Evolutionary conservation across 2,797 vertebrate species (phyloP).

Genomic region (Melanotaenia nigrans): DNA sequence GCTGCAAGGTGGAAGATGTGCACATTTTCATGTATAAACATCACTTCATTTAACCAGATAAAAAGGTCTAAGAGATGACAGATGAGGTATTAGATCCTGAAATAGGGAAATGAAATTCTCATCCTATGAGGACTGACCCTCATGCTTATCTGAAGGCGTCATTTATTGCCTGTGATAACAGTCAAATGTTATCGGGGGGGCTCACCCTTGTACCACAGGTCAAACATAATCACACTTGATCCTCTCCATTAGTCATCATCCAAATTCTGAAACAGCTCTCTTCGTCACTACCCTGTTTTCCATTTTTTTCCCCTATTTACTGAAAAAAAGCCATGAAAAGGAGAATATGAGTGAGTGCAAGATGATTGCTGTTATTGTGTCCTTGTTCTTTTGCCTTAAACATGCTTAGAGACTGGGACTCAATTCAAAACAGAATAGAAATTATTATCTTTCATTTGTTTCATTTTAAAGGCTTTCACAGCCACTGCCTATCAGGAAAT

Average conservation of each 20-base stretch:
- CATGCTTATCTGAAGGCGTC: constrained; percentile 83
- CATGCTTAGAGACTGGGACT: constrained; percentile 46
- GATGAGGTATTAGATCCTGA: constrained; percentile 88
- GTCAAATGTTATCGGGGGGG: constrained; percentile 35
- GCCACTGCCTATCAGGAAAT: constrained; percentile 61
- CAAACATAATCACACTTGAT: constrained; percentile 89
- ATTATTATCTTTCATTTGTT: constrained; percentile 57
- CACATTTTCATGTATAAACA: constrained; percentile 85
- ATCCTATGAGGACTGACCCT: constrained; percentile 86
- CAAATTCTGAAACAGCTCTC: constrained; percentile 29
- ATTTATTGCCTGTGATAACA: constrained; percentile 64
- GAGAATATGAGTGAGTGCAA: constrained; percentile 7
- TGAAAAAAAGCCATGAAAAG: neutral
- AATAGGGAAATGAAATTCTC: constrained; percentile 94
- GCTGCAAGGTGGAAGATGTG: constrained; percentile 84
- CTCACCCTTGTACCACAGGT: constrained; percentile 83
- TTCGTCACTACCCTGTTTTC: constrained; percentile 41
- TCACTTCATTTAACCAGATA: constrained; percentile 80
- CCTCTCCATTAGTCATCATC: constrained; percentile 88
- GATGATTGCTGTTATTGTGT: constrained; percentile 29
- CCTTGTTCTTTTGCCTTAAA: constrained; percentile 29
- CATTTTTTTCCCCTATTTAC: neutral
- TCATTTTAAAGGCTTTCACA: constrained; percentile 56
- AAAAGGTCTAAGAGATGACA: constrained; percentile 83
- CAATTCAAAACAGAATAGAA: constrained; percentile 62